Evolutionary conservation across 2,113 vertebrate species (phyloP), one percentile per base, ranked within the genome.

Genomic region (Dipodomys stephensi): DNA sequence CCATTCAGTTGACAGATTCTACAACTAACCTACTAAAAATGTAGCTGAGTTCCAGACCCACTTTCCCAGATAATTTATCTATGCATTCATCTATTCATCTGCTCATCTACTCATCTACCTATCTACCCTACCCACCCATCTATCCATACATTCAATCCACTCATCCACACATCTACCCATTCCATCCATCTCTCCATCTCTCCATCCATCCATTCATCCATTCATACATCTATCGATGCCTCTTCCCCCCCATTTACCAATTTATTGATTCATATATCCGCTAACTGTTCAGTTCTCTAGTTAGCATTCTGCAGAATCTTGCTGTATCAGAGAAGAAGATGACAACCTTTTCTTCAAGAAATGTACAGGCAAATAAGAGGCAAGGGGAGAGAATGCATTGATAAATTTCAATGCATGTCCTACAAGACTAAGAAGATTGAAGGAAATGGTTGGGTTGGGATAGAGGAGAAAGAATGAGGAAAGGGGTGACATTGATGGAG

Each of bases 11-110:
- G 35, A 44, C 30, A 65, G 30, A 57, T 15, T 7, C n/a, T 7
- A 80, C 39, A 83, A 60, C 27, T 30, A 91, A 39, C 6, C n/a
- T 62, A 72, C 12, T 19, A 94, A 78, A 87, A 72, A 39, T 27
- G 7, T 74, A 78, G n/a, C 57, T 74, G 46, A 73, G 20, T 35
- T 93, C 12, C 84, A 83, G 46, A 83, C 20, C 12, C 22, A 65
- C 13, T 71, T 28, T 7, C 7, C n/a, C 32, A 44, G 9, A 68
- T 30, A 10, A 68, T 13, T 28, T 49, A 77, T 27, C 20, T 12
- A 46, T 6, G 18, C 76, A 28, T 60, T n/a, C 22, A 28, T 1
- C n/a, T 9, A 71, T 1, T 5, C 32, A 86, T 15, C 25, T 6
- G 11, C 2, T 22, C 28, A 80, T 62, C 49, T 2, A 77, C 22